Evolutionary conservation across 2,888 invertebrate species (phyloP).

Genomic region (Strigamia transsilvanica): DNA sequence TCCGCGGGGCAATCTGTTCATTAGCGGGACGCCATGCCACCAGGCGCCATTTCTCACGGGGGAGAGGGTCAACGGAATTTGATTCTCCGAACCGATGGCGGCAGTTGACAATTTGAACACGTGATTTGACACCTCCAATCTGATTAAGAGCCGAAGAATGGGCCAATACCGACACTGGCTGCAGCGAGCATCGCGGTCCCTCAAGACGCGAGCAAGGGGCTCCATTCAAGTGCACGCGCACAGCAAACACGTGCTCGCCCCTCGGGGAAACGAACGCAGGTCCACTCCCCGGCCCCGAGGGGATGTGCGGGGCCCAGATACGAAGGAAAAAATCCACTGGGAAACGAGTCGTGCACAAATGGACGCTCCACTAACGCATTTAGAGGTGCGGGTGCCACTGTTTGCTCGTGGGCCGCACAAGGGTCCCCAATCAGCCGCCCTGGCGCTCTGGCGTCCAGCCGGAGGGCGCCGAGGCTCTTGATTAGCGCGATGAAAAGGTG

Average conservation of each 20-base stretch:
- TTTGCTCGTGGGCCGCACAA: constrained; percentile 37
- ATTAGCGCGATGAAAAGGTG: constrained; percentile 24
- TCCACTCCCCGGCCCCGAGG: background rate
- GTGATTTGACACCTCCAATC: constrained; percentile 20
- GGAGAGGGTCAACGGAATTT: background rate
- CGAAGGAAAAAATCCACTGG: constrained; percentile 1
- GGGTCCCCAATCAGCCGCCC: constrained; percentile 13
- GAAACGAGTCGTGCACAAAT: constrained; percentile 41
- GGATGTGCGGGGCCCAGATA: constrained; percentile 32
- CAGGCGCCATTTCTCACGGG: constrained; percentile 29
- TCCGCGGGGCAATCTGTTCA: constrained; percentile 33
- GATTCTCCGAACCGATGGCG: background rate
- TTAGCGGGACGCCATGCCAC: constrained; percentile 19
- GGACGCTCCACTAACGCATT: constrained; percentile 40
- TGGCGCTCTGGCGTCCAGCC: constrained; percentile 3
- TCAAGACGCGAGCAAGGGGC: background rate
- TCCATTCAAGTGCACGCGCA: constrained; percentile 3
- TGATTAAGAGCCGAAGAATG: background rate
- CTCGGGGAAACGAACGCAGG: too few species aligned
- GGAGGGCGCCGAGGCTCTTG: background rate
- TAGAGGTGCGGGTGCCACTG: constrained; percentile 39
- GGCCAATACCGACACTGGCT: background rate
- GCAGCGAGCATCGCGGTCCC: background rate
- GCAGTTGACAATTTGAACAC: background rate
- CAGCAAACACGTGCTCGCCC: background rate